Base-by-base conservation (phyloP, 1,140 invertebrate species). In the Spodoptera frugiperda region DNA sequence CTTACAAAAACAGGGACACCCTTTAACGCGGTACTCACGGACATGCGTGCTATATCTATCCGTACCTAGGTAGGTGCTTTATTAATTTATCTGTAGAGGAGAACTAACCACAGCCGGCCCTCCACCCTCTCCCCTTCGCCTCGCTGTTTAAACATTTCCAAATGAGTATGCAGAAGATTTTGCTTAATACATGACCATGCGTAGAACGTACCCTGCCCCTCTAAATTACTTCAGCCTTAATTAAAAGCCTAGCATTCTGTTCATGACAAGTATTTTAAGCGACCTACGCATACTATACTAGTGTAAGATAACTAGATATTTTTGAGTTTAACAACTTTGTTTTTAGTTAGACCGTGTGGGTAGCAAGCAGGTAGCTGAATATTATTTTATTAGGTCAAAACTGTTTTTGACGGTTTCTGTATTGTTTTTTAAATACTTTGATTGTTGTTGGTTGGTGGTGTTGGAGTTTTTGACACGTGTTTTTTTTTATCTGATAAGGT, bases 71-170 rank as follows among this genome's bases (percentile, higher is more conserved):
- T 87, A 82, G 83, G 84, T 87, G 87, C 81, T 85, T 92, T 93
- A 92, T 92, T 92, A 93, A 93, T 92, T 93, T 92, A 93, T 92
- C 90, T 92, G 88, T 90, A 88, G 84, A 83, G 83, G 81, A 86
- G 87, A 92, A 93, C 91, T 93, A 93, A 93, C 91, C 89, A 87
- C 86, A 83, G 82, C 84, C 79, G 44, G 53, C 25, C 79, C 79
- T 76, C 81, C 81, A 77, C 84, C 83, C 71, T 57, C 55, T 80
- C 81, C 72, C 30, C 49, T 74, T 39, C 57, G 79, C 89, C 84
- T 86, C 78, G 63, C 86, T 90, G 89, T 89, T 91, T 91, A 90
- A 93, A 91, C 91, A 93, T 91, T 90, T 89, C 91, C 83, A 91
- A 93, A 93, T 90, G 89, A 92, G 90, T 91, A 90, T 92, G 91